These are phyloP conservation scores for Hippocampus abdominalis DNA, from an alignment of 2,113 vertebrate genomes.

Conservation along the genomic window DNA sequence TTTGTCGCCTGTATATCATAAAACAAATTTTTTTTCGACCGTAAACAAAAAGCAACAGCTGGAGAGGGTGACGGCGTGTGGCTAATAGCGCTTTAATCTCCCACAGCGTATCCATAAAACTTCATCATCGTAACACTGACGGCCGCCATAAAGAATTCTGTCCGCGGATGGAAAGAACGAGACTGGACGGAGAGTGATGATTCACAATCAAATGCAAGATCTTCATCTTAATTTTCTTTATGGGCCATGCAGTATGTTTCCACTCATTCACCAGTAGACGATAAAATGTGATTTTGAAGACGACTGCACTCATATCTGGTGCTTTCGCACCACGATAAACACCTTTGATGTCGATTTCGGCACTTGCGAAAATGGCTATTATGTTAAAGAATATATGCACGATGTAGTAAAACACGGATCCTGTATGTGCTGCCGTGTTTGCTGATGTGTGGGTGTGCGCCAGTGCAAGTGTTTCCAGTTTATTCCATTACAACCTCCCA, in stretches of 20 bases:
- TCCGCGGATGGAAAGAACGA: slow-evolving; percentile 34
- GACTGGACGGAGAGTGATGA: slow-evolving; percentile 1
- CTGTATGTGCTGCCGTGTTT: slow-evolving; percentile 10
- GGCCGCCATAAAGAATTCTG: slow-evolving; percentile 56
- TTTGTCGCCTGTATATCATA: slow-evolving; percentile 69
- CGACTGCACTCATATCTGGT: not conserved
- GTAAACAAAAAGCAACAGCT: slow-evolving; percentile 77
- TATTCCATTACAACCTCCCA: slow-evolving; percentile 36
- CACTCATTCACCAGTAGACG: not conserved
- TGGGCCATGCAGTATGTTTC: not conserved
- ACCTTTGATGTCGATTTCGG: not conserved
- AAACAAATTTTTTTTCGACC: slow-evolving; percentile 64
- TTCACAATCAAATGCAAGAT: not conserved
- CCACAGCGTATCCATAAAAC: slow-evolving; percentile 72
- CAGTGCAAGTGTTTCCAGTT: slow-evolving; percentile 18
- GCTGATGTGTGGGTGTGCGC: slow-evolving; percentile 5
- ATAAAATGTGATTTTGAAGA: not conserved
- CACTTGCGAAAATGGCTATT: not conserved
- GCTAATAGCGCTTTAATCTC: slow-evolving; percentile 76
- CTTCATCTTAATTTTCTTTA: slow-evolving; percentile 3
- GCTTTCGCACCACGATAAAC: not conserved
- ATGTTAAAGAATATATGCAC: not conserved
- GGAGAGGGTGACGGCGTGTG: slow-evolving; percentile 60
- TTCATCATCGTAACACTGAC: slow-evolving; percentile 62
- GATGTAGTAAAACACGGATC: slow-evolving; percentile 6